These are phyloP conservation scores for Montipora cactus DNA, from an alignment of 64 coral and sea anemone species.

Conservation along the genomic window DNA sequence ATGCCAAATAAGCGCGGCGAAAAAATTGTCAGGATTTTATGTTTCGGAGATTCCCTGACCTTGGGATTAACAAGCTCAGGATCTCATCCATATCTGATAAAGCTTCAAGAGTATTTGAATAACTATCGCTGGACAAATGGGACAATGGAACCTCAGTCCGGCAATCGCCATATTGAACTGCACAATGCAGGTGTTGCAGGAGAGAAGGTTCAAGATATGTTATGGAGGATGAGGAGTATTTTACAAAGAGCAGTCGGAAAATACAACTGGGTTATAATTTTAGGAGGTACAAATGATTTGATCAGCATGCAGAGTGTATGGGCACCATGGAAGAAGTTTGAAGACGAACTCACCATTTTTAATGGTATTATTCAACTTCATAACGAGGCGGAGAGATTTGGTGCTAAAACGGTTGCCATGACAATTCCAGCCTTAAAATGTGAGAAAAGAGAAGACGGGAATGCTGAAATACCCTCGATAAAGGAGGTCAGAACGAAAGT, in stretches of 20 bases:
- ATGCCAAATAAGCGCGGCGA: not conserved
- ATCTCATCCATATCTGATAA: conserved; percentile 54
- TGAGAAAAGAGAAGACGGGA: not conserved
- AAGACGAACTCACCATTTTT: conserved; percentile 40
- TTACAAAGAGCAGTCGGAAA: not conserved
- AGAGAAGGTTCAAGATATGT: conserved; percentile 66
- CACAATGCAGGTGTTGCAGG: conserved; percentile 53
- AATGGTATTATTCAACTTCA: conserved; percentile 52
- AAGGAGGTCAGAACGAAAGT: conserved; percentile 41
- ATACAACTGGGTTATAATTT: conserved; percentile 73
- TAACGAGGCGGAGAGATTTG: conserved; percentile 17
- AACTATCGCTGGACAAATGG: not conserved
- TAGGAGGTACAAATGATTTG: conserved; percentile 74
- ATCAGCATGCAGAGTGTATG: not conserved
- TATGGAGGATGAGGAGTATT: not conserved
- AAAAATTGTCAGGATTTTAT: conserved; percentile 39
- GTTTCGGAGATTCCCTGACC: conserved; percentile 77
- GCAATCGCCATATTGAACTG: conserved; percentile 22
- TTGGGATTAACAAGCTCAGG: not conserved
- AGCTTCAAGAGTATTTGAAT: conserved; percentile 50
- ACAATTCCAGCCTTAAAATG: conserved; percentile 65
- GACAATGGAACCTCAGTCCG: not conserved
- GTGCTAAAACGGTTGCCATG: conserved; percentile 40
- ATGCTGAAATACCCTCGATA: not conserved
- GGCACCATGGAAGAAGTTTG: conserved; percentile 17